phyloP scores from a whole-genome alignment of 2,888 invertebrate species.

The Troilus luridus region DNA sequence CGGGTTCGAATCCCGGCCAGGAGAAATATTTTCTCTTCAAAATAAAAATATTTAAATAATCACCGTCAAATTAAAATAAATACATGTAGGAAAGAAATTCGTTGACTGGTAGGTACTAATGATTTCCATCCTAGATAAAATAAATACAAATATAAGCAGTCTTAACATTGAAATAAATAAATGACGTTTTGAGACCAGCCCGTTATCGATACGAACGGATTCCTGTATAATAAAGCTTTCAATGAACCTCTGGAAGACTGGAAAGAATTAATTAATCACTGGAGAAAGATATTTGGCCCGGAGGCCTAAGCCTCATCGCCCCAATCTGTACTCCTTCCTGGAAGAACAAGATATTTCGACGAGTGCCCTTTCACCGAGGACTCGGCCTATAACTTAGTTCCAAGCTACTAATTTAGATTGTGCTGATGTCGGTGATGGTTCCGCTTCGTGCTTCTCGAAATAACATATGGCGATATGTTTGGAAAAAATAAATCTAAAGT shows the following conservation, averaged over 20 bases:
- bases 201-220: neutral
- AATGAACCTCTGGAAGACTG: neutral
- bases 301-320: neutral
- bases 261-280: neutral
- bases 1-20: too few species aligned
- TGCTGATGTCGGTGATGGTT: neutral
- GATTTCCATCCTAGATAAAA: too few species aligned
- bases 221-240: neutral
- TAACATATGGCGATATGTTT: neutral
- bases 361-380: neutral
- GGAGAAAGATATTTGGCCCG: too few species aligned
- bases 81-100: too few species aligned
- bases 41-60: too few species aligned
- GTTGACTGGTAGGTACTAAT: too few species aligned
- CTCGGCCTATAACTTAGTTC: neutral
- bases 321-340: neutral
- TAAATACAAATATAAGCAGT: neutral
- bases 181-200: too few species aligned
- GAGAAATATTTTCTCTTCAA: too few species aligned
- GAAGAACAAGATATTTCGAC: neutral
- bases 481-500: neutral
- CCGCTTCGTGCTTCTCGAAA: neutral
- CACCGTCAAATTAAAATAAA: too few species aligned
- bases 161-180: neutral
- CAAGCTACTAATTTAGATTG: neutral